Percentiles rank a stretch among this genome's conserved stretches.
Evolutionary conservation across 1,140 invertebrate species (phyloP).

Genomic region (Trigoniulus corallinus): DNA sequence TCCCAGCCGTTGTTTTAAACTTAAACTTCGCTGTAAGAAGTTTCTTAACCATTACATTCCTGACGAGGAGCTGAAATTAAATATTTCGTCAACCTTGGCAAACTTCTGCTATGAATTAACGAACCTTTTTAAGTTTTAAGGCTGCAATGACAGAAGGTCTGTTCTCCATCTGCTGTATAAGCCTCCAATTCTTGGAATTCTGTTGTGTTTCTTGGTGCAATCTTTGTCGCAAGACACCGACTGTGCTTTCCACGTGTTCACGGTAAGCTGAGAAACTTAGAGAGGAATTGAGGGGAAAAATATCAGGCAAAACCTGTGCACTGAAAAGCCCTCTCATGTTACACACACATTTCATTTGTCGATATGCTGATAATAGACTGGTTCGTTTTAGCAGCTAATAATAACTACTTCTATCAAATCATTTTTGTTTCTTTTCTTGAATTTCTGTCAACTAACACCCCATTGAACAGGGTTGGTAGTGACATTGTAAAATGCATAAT

Average conservation of each 20-base stretch:
- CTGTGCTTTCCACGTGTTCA: conserved; percentile 3
- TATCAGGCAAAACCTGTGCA: neutral
- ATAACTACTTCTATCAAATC: too few species aligned
- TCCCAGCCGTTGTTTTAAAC: neutral
- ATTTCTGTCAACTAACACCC: too few species aligned
- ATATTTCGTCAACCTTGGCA: neutral
- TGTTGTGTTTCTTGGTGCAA: conserved; percentile 25
- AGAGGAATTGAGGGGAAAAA: conserved; percentile 1
- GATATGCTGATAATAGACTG: neutral
- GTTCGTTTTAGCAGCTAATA: neutral
- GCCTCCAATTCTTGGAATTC: conserved; percentile 27
- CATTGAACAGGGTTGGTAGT: too few species aligned
- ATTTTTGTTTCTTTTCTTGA: too few species aligned
- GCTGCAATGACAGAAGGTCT: conserved; percentile 30
- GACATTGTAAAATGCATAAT: too few species aligned
- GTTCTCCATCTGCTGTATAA: conserved; percentile 34
- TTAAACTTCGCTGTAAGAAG: neutral
- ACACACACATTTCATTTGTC: neutral
- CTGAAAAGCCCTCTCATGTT: neutral
- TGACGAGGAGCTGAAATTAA: neutral
- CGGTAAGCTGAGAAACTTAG: conserved; percentile 12
- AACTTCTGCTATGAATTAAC: neutral
- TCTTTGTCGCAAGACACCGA: conserved; percentile 12
- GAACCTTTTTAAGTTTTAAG: conserved; percentile 25
- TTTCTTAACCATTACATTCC: neutral